Evolutionary conservation across 2,113 vertebrate species (phyloP).

Genomic region (Dicaeum eximium): DNA sequence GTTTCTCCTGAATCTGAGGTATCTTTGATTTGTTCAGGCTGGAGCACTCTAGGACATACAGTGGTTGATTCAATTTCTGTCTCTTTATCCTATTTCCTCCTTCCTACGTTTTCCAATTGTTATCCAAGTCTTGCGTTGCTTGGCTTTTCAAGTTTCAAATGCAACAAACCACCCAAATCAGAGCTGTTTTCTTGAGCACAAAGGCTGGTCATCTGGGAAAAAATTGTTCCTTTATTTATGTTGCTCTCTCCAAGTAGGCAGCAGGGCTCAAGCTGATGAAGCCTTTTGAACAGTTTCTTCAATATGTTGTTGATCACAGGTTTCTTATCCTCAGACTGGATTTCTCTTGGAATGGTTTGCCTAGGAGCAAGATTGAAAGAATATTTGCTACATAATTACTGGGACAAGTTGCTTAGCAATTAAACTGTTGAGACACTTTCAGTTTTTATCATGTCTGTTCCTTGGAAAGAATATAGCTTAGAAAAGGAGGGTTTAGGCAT

Average conservation of each 20-base stretch:
- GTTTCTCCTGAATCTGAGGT: background rate
- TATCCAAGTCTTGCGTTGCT: background rate
- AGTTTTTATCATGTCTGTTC: background rate
- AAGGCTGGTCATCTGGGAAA: background rate
- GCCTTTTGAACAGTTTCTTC: background rate
- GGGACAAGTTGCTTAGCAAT: background rate
- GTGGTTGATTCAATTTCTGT: background rate
- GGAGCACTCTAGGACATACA: background rate
- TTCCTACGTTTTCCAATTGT: background rate
- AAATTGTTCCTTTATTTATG: background rate
- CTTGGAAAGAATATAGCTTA: background rate
- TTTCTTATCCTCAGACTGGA: background rate
- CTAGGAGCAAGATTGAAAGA: background rate
- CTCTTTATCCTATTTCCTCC: background rate
- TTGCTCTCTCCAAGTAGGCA: background rate
- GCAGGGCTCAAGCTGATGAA: background rate
- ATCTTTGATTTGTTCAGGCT: background rate
- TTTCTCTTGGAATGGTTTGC: background rate
- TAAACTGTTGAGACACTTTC: background rate
- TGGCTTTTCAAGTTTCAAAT: background rate
- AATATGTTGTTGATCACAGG: background rate
- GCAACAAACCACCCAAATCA: background rate
- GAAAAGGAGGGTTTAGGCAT: fast-evolving
- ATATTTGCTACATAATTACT: background rate
- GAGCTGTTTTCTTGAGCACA: background rate